Percentiles rank a stretch among this genome's conserved stretches.
These are phyloP conservation scores for Cricetomys ansorgei DNA, from an alignment of 2,113 vertebrate species.

Conservation along the genomic window DNA sequence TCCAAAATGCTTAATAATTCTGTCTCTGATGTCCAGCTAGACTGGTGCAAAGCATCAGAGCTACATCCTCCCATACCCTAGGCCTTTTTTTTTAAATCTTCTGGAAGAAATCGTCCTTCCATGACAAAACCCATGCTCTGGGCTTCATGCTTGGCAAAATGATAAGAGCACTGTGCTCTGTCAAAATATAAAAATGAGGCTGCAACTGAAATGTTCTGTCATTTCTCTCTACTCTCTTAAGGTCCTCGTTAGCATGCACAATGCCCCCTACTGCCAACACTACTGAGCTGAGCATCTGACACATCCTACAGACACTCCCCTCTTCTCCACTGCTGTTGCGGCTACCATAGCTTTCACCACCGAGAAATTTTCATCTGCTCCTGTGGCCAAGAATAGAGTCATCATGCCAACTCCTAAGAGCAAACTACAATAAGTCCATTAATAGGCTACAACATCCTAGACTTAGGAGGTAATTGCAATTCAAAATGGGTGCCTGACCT, in stretches of 20 bases:
- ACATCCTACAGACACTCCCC: not conserved
- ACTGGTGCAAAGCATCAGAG: not conserved
- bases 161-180: not conserved
- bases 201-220: not conserved
- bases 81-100: not conserved
- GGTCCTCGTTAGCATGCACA: not conserved
- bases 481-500: not conserved
- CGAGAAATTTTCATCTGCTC: constrained; percentile 32
- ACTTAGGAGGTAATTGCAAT: constrained; percentile 2
- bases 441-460: constrained; percentile 38
- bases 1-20: constrained; percentile 10
- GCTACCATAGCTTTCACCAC: not conserved
- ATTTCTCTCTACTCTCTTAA: constrained; percentile 16
- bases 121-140: not conserved
- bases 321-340: not conserved
- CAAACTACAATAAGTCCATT: not conserved
- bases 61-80: not conserved
- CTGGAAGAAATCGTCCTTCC: constrained; percentile 1
- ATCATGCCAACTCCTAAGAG: constrained; percentile 22
- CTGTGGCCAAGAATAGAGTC: not conserved
- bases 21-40: not conserved
- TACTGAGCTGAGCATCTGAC: not conserved
- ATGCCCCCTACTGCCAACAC: not conserved
- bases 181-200: constrained; percentile 14
- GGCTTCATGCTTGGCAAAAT: constrained; percentile 16